phyloP scores from a whole-genome alignment of 2,113 vertebrate species.

The Pterocles gutturalis region DNA sequence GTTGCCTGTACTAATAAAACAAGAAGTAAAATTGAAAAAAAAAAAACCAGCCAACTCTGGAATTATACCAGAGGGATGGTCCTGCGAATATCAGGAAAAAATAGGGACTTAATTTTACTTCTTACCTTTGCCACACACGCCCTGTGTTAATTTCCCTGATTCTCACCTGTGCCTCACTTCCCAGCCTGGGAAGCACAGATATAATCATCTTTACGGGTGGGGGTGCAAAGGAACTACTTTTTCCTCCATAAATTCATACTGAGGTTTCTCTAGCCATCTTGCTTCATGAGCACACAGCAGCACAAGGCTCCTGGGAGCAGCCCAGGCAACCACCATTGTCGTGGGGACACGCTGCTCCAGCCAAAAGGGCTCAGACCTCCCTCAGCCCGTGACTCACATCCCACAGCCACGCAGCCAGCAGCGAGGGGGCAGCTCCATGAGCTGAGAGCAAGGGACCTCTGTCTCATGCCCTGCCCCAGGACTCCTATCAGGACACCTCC shows the following conservation, averaged over 20 bases:
- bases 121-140: accelerated
- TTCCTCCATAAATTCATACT: background rate
- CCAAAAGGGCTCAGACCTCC: background rate
- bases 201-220: accelerated
- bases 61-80: background rate
- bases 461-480: accelerated
- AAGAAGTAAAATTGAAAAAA: background rate
- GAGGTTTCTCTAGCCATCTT: background rate
- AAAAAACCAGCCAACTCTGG: background rate
- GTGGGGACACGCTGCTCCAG: accelerated
- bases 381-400: accelerated
- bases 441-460: accelerated
- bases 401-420: background rate
- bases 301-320: background rate
- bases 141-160: background rate
- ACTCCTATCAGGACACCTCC: background rate
- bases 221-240: background rate
- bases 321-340: background rate
- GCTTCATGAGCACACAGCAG: background rate
- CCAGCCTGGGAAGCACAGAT: background rate
- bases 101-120: background rate
- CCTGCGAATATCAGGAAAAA: background rate
- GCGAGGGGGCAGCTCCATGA: accelerated
- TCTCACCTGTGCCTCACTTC: background rate
- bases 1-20: background rate